Evolutionary conservation across 2,888 invertebrate genomes (phyloP).

Genomic region (Leucophora obtusa): DNA sequence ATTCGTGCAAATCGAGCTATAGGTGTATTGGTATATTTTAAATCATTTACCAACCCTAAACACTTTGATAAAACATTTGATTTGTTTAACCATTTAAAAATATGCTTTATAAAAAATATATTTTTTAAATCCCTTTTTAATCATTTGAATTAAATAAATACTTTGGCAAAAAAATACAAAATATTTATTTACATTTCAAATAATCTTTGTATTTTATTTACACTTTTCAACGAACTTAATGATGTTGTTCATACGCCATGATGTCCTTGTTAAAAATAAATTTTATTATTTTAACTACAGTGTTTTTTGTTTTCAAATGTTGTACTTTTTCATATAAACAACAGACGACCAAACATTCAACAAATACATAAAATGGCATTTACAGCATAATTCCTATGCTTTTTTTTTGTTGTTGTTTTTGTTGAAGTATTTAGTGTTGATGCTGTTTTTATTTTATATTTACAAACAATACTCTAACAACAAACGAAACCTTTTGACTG

Average conservation of each 20-base stretch:
- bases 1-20: too few relatives aligned
- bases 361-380: slow-evolving; percentile 37
- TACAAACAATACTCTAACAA: slow-evolving; percentile 40
- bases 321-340: slow-evolving; percentile 6
- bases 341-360: slow-evolving; percentile 21
- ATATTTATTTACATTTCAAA: slow-evolving; percentile 51
- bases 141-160: slow-evolving; percentile 50
- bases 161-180: slow-evolving; percentile 28
- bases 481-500: slow-evolving; percentile 41
- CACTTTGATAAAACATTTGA: neutral
- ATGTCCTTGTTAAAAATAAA: slow-evolving; percentile 54
- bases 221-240: slow-evolving; percentile 23
- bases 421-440: slow-evolving; percentile 41
- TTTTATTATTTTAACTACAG: slow-evolving; percentile 27
- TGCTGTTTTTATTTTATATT: slow-evolving; percentile 26
- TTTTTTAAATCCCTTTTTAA: slow-evolving; percentile 37
- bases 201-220: neutral
- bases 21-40: too few relatives aligned
- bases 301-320: slow-evolving; percentile 10
- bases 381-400: slow-evolving; percentile 21
- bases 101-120: neutral
- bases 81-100: neutral
- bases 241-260: slow-evolving; percentile 54
- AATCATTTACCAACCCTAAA: too few relatives aligned
- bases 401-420: neutral